Evolutionary conservation across 2,113 vertebrate genomes (phyloP).

Genomic region (Callocephalon fimbriatum): DNA sequence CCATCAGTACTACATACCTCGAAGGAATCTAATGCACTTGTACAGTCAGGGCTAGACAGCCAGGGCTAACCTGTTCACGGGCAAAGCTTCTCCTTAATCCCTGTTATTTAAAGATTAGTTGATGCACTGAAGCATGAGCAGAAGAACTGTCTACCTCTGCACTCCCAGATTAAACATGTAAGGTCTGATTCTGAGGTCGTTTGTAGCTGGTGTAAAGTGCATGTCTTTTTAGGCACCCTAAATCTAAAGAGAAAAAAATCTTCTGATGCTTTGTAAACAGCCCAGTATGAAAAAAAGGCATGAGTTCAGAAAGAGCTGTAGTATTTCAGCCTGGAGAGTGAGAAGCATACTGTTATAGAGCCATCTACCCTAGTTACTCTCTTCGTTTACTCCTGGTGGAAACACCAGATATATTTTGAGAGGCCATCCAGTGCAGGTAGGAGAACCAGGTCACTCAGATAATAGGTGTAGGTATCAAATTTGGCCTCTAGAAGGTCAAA

Average conservation of each 20-base stretch:
- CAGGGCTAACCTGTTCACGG: not conserved
- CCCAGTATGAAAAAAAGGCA: not conserved
- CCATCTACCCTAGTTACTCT: not conserved
- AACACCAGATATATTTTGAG: not conserved
- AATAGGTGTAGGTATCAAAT: not conserved
- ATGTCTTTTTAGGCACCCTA: not conserved
- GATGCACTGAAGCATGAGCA: slow-evolving; percentile 34
- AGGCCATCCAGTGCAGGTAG: not conserved
- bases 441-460: not conserved
- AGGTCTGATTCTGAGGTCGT: not conserved
- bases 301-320: not conserved
- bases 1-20: not conserved
- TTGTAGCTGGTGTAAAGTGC: not conserved
- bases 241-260: not conserved
- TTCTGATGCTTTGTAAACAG: not conserved
- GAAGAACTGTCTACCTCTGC: not conserved
- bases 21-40: not conserved
- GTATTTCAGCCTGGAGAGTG: not conserved
- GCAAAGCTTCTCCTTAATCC: slow-evolving; percentile 41
- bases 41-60: not conserved
- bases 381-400: not conserved
- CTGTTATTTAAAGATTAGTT: slow-evolving; percentile 38
- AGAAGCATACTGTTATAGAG: not conserved
- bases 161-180: not conserved
- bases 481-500: not conserved